phyloP scores from a whole-genome alignment of 2,888 invertebrate genomes.

The Plusia festucae region DNA sequence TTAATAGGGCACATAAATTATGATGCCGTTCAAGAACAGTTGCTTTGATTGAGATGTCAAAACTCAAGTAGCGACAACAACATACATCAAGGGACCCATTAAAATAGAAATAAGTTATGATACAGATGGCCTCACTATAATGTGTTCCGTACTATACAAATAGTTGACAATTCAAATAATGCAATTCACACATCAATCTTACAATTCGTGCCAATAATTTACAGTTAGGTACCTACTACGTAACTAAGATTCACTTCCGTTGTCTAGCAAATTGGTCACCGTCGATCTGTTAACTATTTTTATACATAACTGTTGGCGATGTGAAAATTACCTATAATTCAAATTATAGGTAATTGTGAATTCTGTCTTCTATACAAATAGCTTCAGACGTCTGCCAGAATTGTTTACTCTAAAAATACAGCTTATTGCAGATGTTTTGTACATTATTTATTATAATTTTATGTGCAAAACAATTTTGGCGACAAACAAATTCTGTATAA shows the following conservation, averaged over 20 bases:
- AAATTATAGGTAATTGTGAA: conserved; percentile 7
- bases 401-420: conserved; percentile 15
- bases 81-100: conserved; percentile 25
- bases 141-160: conserved; percentile 32
- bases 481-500: background rate
- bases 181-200: conserved; percentile 42
- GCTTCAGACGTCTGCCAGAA: conserved; percentile 31
- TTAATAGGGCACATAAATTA: conserved; percentile 6
- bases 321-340: too few species aligned
- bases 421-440: conserved; percentile 19
- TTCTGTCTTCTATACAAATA: conserved; percentile 16
- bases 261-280: conserved; percentile 12
- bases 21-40: conserved; percentile 11
- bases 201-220: conserved; percentile 42
- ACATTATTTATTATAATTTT: conserved; percentile 24
- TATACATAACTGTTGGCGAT: conserved; percentile 7
- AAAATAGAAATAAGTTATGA: conserved; percentile 43
- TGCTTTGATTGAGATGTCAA: conserved; percentile 11
- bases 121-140: conserved; percentile 41
- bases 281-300: background rate
- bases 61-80: conserved; percentile 7
- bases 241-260: conserved; percentile 14
- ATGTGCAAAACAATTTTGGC: conserved; percentile 14
- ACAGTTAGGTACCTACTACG: conserved; percentile 17
- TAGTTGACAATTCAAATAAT: conserved; percentile 46